Base-by-base conservation (phyloP, 2,888 invertebrate species). In the Monoplex corrugatus region DNA sequence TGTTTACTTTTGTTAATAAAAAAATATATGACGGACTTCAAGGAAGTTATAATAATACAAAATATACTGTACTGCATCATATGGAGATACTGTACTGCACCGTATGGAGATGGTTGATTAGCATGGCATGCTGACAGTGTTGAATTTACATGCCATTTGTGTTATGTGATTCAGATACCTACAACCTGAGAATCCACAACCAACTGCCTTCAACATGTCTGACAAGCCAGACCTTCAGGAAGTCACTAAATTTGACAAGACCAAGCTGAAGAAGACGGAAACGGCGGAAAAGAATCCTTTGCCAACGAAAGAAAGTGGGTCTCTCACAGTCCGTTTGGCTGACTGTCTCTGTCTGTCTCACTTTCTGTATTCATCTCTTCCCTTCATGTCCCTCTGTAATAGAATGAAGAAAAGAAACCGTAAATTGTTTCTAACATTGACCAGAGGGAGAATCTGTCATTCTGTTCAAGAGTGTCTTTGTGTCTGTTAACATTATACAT, bases 261-360 rank as follows among this genome's bases (percentile, higher is more conserved):
- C 97, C 95, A 98, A 98, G 96, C 96, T 99, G 97, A 98, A 98
- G 97, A 98, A 98, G 96, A 98, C 98, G 87, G 98, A 98, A 96
- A 99, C 99, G 92, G 97, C 97, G 95, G 99, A 98, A 96, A 99
- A 99, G 97, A 98, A 98, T 97, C 97, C 98, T 92, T 97, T 99
- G 95, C 99, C 99, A 93, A 98, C 98, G 95, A 98, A 98, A 97
- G 99, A 98, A 97, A 97, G 99, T 99, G 97, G 95, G 95, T 93
- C n/a, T n/a, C 2, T 2, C 8, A n/a, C n/a, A n/a, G n/a, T n/a
- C n/a, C n/a, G n/a, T n/a, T n/a, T n/a, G n/a, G n/a, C n/a, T n/a
- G n/a, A n/a, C n/a, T n/a, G n/a, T n/a, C n/a, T n/a, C n/a, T n/a
- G n/a, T n/a, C n/a, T n/a, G n/a, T n/a, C n/a, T n/a, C n/a, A n/a